Evolutionary conservation across 2,113 vertebrate genomes (phyloP), one percentile per base, ranked within the genome.

Genomic region (Grammomys surdaster): DNA sequence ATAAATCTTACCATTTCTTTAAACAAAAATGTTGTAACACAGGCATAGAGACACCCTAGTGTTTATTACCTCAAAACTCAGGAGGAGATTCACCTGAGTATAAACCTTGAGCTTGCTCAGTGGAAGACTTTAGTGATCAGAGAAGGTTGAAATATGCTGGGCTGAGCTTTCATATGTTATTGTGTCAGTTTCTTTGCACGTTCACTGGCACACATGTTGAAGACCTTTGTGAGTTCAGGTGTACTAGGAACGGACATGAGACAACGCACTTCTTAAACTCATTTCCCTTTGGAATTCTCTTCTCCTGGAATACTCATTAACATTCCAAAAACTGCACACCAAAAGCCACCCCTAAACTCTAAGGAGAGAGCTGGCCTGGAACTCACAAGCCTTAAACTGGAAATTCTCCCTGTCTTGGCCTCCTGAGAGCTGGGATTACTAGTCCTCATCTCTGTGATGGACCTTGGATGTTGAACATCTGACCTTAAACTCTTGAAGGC

Each of bases 401-500:
- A 58, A 17, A 31, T 75, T 51, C 36, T 31, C 54, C 70, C 75
- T n/a, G 40, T n/a, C n/a, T 43, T 2, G 0, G n/a, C 36, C n/a
- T 89, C 54, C 26, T 2, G 14, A 58, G 51, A 43, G 13, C 8
- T 58, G n/a, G 65, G 17, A 60, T 33, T 43, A 43, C n/a, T 33
- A 4, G n/a, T 33, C 4, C 17, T 40, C 65, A 54, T 40, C 20
- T 26, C 67, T n/a, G 5, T 70, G 85, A 40, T 58, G 3, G 22
- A 72, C 26, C 16, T 22, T 76, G 48, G 65, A 67, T 69, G 17
- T 60, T 92, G 67, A 26, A 69, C 81, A 94, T 78, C 72, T 54
- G 46, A 93, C 43, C 16, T 76, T 43, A 96, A 92, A 19, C 75
- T 85, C 73, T 89, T 48, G 3, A 92, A 92, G 81, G 90, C 43